Percentiles rank a stretch among this genome's conserved stretches.
Evolutionary conservation across 1,140 invertebrate species (phyloP).

Genomic region (Zaprionus capensis): DNA sequence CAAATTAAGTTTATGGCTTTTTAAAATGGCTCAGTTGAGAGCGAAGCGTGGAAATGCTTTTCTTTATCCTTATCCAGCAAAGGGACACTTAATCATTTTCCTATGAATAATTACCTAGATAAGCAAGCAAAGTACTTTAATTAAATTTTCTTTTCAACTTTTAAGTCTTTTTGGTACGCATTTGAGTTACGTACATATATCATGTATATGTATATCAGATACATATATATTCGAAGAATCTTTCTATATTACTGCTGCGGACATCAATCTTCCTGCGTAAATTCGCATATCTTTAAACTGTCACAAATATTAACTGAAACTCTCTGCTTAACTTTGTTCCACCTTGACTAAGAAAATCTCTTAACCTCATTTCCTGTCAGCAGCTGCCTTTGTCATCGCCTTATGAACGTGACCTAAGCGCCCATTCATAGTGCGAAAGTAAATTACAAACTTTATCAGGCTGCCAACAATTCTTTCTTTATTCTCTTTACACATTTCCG

Average conservation of each 20-base stretch:
- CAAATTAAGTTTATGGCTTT: slow-evolving; percentile 36
- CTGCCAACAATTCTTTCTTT: slow-evolving; percentile 18
- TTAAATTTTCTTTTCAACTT: neutral
- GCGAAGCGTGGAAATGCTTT: neutral
- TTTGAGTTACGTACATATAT: no score
- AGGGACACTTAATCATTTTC: slow-evolving; percentile 17
- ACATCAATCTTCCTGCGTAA: neutral
- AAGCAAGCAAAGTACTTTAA: neutral
- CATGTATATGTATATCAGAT: no score
- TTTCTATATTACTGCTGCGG: neutral
- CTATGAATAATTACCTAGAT: slow-evolving; percentile 15
- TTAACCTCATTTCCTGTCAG: slow-evolving; percentile 34
- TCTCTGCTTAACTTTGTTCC: neutral
- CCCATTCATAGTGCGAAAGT: slow-evolving; percentile 40
- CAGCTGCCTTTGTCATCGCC: slow-evolving; percentile 23
- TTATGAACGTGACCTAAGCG: slow-evolving; percentile 37
- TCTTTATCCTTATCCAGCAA: neutral
- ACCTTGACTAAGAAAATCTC: slow-evolving; percentile 12
- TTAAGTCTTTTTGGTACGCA: no score
- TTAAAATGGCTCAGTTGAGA: slow-evolving; percentile 23
- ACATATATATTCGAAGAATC: neutral
- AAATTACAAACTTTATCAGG: slow-evolving; percentile 47
- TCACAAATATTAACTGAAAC: neutral
- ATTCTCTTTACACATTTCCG: slow-evolving; percentile 48
- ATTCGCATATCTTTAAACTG: neutral